Percentiles rank a stretch among this genome's conserved stretches.
Conservation (phyloP, 2,888 invertebrate genomes). For the Drosophila suboccidentalis region DNA sequence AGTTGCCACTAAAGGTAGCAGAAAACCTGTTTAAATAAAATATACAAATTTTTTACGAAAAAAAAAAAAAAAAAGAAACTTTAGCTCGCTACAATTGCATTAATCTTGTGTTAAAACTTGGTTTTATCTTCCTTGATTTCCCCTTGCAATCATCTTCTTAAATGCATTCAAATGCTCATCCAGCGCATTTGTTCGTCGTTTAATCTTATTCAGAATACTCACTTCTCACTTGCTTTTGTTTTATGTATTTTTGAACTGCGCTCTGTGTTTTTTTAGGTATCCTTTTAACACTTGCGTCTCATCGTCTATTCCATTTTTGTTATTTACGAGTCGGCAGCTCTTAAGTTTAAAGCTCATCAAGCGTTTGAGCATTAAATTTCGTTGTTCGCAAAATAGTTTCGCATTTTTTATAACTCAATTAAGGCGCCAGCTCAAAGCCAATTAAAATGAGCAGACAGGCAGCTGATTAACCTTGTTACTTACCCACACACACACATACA, state of each 20-base stretch:
- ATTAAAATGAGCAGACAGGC: slow-evolving; percentile 75
- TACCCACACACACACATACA: slow-evolving; percentile 16
- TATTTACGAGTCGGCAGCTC: slow-evolving; percentile 60
- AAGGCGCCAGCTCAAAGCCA: slow-evolving; percentile 67
- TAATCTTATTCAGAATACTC: slow-evolving; percentile 28
- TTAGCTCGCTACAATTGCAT: neutral
- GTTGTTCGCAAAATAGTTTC: slow-evolving; percentile 65
- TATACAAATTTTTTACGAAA: too few relatives aligned
- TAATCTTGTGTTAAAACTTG: neutral
- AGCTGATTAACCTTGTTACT: slow-evolving; percentile 75
- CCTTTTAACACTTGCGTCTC: slow-evolving; percentile 40
- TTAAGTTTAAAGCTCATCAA: slow-evolving; percentile 77
- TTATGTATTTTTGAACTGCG: neutral
- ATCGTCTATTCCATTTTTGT: slow-evolving; percentile 71
- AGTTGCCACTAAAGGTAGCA: too few relatives aligned
- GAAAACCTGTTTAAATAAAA: too few relatives aligned
- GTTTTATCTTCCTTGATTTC: neutral
- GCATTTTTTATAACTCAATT: slow-evolving; percentile 70
- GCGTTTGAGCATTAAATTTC: slow-evolving; percentile 58
- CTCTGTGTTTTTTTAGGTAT: neutral
- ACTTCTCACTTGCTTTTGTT: slow-evolving; percentile 3
- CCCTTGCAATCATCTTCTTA: slow-evolving; percentile 9
- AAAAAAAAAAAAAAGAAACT: neutral
- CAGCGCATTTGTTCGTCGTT: slow-evolving; percentile 30
- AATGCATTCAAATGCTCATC: slow-evolving; percentile 15